Evolutionary conservation across 2,797 vertebrate genomes (phyloP).

Genomic region (Steatocranus sp.): DNA sequence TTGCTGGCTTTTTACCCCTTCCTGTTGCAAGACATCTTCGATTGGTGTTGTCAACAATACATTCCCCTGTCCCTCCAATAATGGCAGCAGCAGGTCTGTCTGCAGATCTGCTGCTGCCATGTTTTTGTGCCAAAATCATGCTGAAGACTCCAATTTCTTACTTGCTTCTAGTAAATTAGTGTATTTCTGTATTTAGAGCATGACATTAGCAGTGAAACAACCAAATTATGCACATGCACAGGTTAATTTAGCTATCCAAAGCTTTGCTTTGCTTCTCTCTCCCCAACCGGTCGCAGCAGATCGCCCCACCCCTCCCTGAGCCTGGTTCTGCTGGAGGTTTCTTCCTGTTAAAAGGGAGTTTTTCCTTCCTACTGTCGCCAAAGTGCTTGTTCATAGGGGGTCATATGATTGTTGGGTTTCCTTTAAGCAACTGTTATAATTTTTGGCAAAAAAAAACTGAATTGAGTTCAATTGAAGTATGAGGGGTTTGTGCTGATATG

Average conservation of each 20-base stretch:
- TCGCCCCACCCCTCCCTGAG: background rate
- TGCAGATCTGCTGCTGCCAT: background rate
- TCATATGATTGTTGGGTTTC: background rate
- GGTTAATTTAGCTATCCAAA: background rate
- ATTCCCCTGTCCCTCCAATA: background rate
- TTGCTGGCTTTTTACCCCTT: background rate
- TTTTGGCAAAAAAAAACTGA: background rate
- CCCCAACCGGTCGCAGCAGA: accelerated
- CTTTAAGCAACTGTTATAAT: background rate
- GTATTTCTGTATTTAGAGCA: background rate
- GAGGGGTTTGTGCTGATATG: background rate
- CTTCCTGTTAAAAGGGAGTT: background rate
- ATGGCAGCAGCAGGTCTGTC: background rate
- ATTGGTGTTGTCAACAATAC: background rate
- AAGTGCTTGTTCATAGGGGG: accelerated
- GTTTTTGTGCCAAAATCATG: background rate
- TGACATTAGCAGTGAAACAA: background rate
- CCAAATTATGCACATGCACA: background rate
- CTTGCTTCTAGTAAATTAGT: background rate
- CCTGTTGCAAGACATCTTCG: background rate
- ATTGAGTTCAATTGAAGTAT: background rate
- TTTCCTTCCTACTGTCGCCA: background rate
- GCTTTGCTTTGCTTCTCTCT: background rate
- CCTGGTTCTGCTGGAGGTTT: accelerated
- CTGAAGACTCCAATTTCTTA: background rate